Evolutionary conservation across 2,113 vertebrate species (phyloP).

Genomic region (Ellobius talpinus): DNA sequence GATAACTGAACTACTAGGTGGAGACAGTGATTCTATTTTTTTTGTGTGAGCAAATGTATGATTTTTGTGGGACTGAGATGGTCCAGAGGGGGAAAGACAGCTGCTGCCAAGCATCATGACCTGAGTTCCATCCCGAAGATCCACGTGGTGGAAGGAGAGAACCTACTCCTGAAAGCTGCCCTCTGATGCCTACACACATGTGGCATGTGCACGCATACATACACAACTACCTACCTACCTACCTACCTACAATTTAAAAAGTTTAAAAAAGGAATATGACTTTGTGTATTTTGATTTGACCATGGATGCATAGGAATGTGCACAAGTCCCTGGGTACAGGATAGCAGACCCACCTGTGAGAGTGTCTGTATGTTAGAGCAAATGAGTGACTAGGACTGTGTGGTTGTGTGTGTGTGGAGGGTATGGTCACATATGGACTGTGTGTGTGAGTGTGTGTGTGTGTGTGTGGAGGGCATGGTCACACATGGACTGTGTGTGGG

Average conservation of each 20-base stretch:
- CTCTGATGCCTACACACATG: not conserved
- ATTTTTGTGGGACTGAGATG: not conserved
- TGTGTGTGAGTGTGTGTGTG: too few species aligned
- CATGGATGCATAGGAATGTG: not conserved
- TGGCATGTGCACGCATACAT: not conserved
- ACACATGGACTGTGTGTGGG: too few species aligned
- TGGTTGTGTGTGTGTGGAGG: fast-evolving
- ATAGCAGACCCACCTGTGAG: fast-evolving
- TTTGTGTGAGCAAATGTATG: not conserved
- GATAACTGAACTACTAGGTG: not conserved
- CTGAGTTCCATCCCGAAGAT: too few species aligned
- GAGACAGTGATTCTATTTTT: not conserved
- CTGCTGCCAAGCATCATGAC: not conserved
- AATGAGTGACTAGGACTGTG: too few species aligned
- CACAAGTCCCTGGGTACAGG: not conserved
- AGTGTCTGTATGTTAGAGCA: not conserved
- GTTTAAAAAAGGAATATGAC: not conserved
- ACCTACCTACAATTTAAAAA: not conserved
- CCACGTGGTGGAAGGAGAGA: not conserved
- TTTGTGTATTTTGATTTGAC: not conserved
- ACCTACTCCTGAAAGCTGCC: not conserved
- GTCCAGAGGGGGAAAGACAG: not conserved
- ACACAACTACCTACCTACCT: not conserved
- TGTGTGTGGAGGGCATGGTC: too few species aligned
- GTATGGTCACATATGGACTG: fast-evolving